A percentile compares a stretch with the other conserved stretches of the same genome.
These are phyloP conservation scores for Rutilus rutilus DNA, from an alignment of 2,113 vertebrate genomes.

Conservation along the genomic window DNA sequence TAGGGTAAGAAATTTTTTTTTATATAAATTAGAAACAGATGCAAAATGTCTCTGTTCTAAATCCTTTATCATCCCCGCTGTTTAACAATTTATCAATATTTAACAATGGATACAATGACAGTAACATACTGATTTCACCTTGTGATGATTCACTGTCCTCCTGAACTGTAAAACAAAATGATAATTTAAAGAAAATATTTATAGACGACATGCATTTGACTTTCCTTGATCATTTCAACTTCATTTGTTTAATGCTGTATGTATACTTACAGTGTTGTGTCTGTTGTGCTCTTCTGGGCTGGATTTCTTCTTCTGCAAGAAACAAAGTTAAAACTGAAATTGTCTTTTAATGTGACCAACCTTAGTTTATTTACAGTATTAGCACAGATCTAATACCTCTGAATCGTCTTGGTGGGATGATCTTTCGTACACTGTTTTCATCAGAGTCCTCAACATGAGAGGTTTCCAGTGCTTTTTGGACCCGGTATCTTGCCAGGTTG, in stretches of 20 bases:
- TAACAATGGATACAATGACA: too few species aligned
- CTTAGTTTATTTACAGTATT: neutral
- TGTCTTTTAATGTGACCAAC: neutral
- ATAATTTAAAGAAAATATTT: neutral
- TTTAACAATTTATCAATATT: too few species aligned
- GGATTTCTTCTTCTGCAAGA: neutral
- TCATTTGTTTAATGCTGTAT: neutral
- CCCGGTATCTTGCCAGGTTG: too few species aligned
- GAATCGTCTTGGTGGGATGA: neutral
- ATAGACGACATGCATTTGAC: neutral
- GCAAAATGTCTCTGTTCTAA: too few species aligned
- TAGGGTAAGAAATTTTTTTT: too few species aligned
- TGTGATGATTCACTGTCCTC: neutral
- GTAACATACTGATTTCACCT: neutral
- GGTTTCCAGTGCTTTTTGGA: too few species aligned
- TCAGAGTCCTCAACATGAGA: neutral
- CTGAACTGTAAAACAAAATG: neutral
- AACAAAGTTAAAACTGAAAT: neutral
- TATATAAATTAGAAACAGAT: too few species aligned
- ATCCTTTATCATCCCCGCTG: too few species aligned
- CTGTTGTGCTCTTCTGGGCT: neutral
- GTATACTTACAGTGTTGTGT: neutral
- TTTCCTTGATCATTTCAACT: neutral
- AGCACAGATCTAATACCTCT: too few species aligned
- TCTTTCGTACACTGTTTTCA: neutral